Evolutionary conservation across 2,113 vertebrate species (phyloP), one percentile per base, ranked within the genome.

Genomic region (Crotalus helleri): DNA sequence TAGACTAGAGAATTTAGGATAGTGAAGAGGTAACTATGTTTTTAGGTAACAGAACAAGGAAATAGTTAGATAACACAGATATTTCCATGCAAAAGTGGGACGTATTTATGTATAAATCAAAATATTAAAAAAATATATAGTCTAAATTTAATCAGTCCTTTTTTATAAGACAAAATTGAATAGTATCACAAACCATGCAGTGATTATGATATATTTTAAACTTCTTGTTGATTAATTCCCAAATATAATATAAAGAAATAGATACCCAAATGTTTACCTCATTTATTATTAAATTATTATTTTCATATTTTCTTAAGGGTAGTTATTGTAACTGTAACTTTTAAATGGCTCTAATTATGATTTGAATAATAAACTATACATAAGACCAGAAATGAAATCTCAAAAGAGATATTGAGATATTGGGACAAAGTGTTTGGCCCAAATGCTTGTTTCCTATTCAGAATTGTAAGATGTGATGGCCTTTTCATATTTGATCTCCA

Each of bases 1-100:
- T 53, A 85, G 93, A 86, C 61, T 59, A 91, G 89, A 93, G 92
- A 94, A 46, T 91, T 44, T 51, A 19, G 61, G 46, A n/a, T 87
- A 58, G 13, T 39, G 17, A 59, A 1, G 74, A 33, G 33, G 8
- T 93, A n/a, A 21, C 0, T 1, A 2, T 0, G 0, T 24, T 92
- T n/a, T 0, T 0, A 64, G 19, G 91, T 39, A 85, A 87, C 53
- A 93, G 26, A 3, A 55, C 69, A 33, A 57, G 58, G 44, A 21
- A 85, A 89, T 57, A 33, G 44, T n/a, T 15, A 88, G 24, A 55
- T 57, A 74, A 21, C 2, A 55, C 33, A 92, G 23, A 15, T 10
- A 33, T 44, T 9, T 88, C n/a, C 7, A 15, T 15, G 8, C 15
- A 57, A 26, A 89, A 29, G 15, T 15, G 46, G 61, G 2, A 61